phyloP scores from a whole-genome alignment of 53 echinoderm and acorn worm genomes.

The Patiria pectinifera region DNA sequence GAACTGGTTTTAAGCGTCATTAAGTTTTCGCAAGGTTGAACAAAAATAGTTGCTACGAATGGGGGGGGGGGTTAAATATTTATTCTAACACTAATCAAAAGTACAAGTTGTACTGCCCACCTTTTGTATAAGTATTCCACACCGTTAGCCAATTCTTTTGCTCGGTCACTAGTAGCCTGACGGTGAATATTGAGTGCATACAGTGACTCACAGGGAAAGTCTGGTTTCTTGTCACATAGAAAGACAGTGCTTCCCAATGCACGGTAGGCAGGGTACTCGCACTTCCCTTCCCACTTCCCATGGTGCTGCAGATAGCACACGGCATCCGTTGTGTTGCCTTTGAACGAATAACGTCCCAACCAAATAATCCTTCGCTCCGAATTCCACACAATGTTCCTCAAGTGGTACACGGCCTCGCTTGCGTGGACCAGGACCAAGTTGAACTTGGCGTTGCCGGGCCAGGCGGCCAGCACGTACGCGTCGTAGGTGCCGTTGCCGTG shows the following conservation, averaged over 20 bases:
- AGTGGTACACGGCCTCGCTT: conserved; percentile 1
- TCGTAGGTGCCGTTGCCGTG: conserved; percentile 25
- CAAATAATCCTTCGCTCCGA: neutral
- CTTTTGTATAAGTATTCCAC: neutral
- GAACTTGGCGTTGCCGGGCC: conserved; percentile 20
- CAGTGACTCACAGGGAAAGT: neutral
- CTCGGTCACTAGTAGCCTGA: neutral
- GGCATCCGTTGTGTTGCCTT: neutral
- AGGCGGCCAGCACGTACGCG: conserved; percentile 23
- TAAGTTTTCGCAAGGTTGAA: no score
- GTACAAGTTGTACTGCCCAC: no score
- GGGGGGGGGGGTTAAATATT: neutral
- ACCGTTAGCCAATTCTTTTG: neutral
- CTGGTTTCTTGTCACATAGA: neutral
- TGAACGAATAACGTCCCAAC: neutral
- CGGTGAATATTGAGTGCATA: neutral
- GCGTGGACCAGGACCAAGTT: conserved; percentile 14
- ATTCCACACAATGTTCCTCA: neutral
- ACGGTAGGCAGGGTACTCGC: conserved; percentile 7
- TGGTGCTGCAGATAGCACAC: neutral
- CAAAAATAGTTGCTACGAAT: no score
- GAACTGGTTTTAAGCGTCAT: no score
- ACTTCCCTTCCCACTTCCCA: conserved; percentile 1
- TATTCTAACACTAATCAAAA: neutral
- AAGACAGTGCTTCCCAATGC: neutral